A percentile compares a stretch with the other conserved stretches of the same genome.
Conservation (phyloP, 2,888 invertebrate genomes). For the Rotaria magnacalcarata region DNA sequence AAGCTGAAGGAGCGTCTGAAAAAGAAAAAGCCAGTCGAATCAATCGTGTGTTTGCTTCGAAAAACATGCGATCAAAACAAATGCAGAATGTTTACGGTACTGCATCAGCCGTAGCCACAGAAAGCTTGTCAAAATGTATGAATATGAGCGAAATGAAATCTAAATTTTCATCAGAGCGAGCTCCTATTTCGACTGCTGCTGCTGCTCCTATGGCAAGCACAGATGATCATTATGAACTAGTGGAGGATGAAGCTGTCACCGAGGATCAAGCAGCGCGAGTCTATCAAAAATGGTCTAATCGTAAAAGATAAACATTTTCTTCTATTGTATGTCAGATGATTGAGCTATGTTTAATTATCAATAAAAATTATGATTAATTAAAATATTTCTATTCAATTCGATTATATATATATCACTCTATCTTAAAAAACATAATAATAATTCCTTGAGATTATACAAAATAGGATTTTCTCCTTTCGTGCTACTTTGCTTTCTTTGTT, state of each 20-base stretch:
- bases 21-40: slow-evolving; percentile 19
- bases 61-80: slow-evolving; percentile 20
- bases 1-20: slow-evolving; percentile 28
- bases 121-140: neutral
- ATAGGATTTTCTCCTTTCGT: no score
- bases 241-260: neutral
- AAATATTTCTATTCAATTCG: no score
- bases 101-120: neutral
- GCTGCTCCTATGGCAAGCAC: no score
- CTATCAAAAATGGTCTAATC: slow-evolving; percentile 30
- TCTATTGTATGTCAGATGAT: neutral
- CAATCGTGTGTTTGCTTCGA: slow-evolving; percentile 34
- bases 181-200: neutral
- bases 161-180: neutral
- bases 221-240: neutral
- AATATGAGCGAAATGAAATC: neutral
- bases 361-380: no score
- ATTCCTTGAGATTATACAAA: no score
- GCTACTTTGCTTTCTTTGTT: no score
- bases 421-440: no score
- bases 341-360: no score
- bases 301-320: neutral
- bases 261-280: slow-evolving; percentile 32
- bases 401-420: no score
- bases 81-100: neutral